These are phyloP conservation scores for Drosophila obscura DNA, from an alignment of 1,140 invertebrate genomes.

Conservation along the genomic window DNA sequence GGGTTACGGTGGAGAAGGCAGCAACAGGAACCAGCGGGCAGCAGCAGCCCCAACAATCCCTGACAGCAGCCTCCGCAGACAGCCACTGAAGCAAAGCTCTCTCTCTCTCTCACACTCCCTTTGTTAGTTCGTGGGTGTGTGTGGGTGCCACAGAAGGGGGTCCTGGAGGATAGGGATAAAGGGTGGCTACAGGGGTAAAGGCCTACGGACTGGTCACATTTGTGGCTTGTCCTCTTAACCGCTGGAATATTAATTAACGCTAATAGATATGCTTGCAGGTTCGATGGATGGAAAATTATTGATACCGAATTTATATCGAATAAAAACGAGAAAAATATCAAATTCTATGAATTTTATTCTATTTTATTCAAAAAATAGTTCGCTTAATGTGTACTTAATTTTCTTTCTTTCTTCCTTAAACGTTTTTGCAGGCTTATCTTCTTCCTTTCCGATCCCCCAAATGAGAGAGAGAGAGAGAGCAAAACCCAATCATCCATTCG, in stretches of 20 bases:
- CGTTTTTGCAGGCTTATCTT: not conserved
- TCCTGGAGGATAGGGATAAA: not conserved
- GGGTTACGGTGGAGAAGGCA: no score
- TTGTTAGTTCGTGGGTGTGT: conserved; percentile 5
- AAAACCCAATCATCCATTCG: conserved; percentile 5
- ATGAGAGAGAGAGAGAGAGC: conserved; percentile 31
- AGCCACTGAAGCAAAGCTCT: no score
- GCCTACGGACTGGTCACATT: conserved; percentile 57
- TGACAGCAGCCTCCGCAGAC: conserved; percentile 31
- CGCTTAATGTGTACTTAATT: no score
- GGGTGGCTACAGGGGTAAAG: conserved; percentile 18
- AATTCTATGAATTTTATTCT: no score
- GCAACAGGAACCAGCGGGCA: conserved; percentile 52
- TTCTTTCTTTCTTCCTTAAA: no score
- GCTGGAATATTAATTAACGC: conserved; percentile 78
- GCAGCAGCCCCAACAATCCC: conserved; percentile 46
- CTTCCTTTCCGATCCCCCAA: not conserved
- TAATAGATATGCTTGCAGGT: conserved; percentile 69
- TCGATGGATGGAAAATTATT: conserved; percentile 8
- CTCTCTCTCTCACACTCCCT: conserved; percentile 2
- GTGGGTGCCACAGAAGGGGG: conserved; percentile 18
- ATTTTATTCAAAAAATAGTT: no score
- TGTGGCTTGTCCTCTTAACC: conserved; percentile 50
- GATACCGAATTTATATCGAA: no score
- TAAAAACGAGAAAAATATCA: no score